Base-by-base conservation (phyloP, 1,140 invertebrate genomes). In the Paraescarpia echinospica region DNA sequence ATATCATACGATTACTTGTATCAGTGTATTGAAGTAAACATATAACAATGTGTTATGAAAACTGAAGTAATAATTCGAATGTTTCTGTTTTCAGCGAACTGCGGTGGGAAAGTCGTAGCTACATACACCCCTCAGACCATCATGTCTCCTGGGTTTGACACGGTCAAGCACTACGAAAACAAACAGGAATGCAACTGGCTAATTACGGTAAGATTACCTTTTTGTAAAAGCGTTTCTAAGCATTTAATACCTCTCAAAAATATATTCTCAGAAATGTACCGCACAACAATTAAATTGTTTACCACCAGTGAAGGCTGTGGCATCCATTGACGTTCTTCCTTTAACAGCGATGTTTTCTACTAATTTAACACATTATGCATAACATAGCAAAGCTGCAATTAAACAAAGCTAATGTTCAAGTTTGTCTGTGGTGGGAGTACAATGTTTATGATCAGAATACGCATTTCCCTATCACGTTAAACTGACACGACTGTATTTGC, bases 101-200 rank as follows among this genome's bases (percentile, higher is more conserved):
- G 94, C 93, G 94, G 94, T 2, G 94, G 94, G 27, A 90, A 90
- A 9, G 35, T 94, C 22, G 59, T 77, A 14, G 59, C 59, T 77
- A 92, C 59, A 12, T 77, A 93, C 33, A 51, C 27, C 18, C 91
- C 89, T 31, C 92, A 93, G 89, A 92, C 92, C 22, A 93, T 93
- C 89, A 92, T 91, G 6, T 92, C 93, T 59, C 35, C 34, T 27
- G 92, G 93, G 9, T 93, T 94, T 8, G 93, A 93, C 27, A 93
- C 92, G 35, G 92, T 93, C 1, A 51, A 34, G 27, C 22, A 77
- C 12, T 94, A 93, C 92, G 90, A 91, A 59, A 90, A 92, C 22
- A 93, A 93, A 41, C 90, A 93, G 35, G 41, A 92, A 34, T 94
- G 94, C 27, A 93, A 93, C 35, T 94, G 94, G 94, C 93, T 93